Base-by-base conservation (phyloP, 1,140 invertebrate genomes). In the Leptonema lineaticorne region DNA sequence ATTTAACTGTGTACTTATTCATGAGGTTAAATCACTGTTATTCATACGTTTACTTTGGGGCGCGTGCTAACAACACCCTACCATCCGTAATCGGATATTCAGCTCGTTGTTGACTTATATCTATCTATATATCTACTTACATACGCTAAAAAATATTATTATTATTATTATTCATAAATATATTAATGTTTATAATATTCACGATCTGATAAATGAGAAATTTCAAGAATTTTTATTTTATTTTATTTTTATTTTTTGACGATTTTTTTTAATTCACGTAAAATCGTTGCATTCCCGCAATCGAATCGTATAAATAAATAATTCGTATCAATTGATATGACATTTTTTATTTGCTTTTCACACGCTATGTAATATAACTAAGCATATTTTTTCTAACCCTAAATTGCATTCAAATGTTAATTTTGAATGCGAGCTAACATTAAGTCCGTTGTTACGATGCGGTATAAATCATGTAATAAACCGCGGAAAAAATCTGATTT, bases 341-440 rank as follows among this genome's bases (percentile, higher is more conserved):
- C 7, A 18, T 45, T 24, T 63, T 63, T 41, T 66, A 37, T 66
- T 66, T 66, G 50, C 63, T 22, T 66, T 66, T 66, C 63, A 57
- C 63, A 66, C 63, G 63, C 30, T 24, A 5, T 53, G 37, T 66
- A 28, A 53, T 53, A 20, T 9, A n/a, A 30, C 56, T 6, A 30
- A 58, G 7, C 9, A 26, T 56, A 18, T 58, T 8, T 22, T 63
- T 45, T 57, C n/a, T 18, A 56, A 66, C 30, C 48, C 63, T 22
- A 22, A 16, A 37, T 22, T 22, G 41, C 20, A 57, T 53, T 62
- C 33, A 62, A 29, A 62, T 57, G 63, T 41, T 57, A 22, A 57
- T 66, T 26, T 41, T 5, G 22, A 24, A 24, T 22, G 6, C 28
- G 46, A 56, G 57, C 57, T 6, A 66, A 57, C 16, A 16, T 66